Base-by-base conservation (phyloP, 2,888 invertebrate species). In the Megastigmus dorsalis region DNA sequence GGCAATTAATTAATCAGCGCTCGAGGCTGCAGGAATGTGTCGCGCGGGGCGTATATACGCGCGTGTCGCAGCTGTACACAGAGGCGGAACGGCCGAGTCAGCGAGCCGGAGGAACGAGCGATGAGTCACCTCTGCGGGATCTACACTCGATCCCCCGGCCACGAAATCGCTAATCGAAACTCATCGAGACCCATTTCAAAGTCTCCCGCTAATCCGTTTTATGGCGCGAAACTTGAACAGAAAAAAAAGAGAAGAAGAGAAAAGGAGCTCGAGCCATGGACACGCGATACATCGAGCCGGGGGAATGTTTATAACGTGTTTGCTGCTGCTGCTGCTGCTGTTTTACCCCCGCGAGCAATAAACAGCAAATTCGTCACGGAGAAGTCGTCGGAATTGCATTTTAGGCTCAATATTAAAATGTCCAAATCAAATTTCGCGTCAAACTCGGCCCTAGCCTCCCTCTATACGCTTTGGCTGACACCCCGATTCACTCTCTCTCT, bases 361-460 rank as follows among this genome's bases (percentile, higher is more conserved):
- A 74, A 65, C 59, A 48, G 60, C 62, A 52, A 66, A 74, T 75
- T 67, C 67, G 71, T 75, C 67, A 57, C 52, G 71, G 60, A 33
- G 70, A 59, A 70, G 52, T 74, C 62, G 55, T 55, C 48, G 60
- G 62, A 62, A 75, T 71, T 75, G 62, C 71, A 52, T 67, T 71
- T 75, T 62, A 52, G 55, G 54, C 55, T 41, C 72, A 48, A 76
- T 76, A 76, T 76, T 76, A 76, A 76, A 76, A 74, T 76, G 76
- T 73, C 63, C 76, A 76, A 76, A 76, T 76, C 76, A 74, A 73
- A 76, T 75, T 75, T 75, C 72, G 63, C 69, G 60, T 54, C 65
- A 48, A 60, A 54, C 50, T 59, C 65, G n/a, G 13, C 38, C 30
- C 66, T 26, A 2, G 2, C 4, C 23, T n/a, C n/a, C n/a, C n/a